phyloP scores from a whole-genome alignment of 1,140 invertebrate genomes.

The Sinella curviseta region DNA sequence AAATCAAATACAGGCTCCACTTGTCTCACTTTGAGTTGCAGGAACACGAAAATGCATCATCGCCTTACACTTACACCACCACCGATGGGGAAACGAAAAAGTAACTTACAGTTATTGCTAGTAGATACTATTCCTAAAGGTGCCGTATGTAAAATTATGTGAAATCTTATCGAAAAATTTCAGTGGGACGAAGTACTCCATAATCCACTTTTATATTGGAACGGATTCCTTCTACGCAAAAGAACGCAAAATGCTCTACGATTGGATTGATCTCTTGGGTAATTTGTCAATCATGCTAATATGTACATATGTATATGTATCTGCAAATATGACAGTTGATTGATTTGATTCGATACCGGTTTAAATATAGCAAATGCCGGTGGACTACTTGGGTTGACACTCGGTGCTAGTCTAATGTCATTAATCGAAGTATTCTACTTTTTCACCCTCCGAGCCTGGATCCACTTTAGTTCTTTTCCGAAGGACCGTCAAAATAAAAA shows the following conservation, averaged over 20 bases:
- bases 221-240: not conserved
- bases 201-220: not conserved
- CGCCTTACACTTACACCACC: not conserved
- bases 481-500: too few species aligned
- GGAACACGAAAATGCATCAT: not conserved
- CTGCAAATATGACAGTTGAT: too few species aligned
- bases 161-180: not conserved
- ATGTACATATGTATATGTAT: not conserved
- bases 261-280: not conserved
- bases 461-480: too few species aligned
- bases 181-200: not conserved
- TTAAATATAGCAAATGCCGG: slow-evolving; percentile 76
- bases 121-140: not conserved
- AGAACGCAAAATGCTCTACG: not conserved
- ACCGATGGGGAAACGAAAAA: not conserved
- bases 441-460: slow-evolving; percentile 58
- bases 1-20: slow-evolving; percentile 28
- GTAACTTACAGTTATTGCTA: not conserved
- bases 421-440: slow-evolving; percentile 72
- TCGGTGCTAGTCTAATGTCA: slow-evolving; percentile 77
- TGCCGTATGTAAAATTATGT: not conserved
- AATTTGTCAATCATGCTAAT: too few species aligned
- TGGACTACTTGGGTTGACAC: slow-evolving; percentile 71
- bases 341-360: too few species aligned
- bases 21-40: not conserved